phyloP scores from a whole-genome alignment of 2,797 vertebrate genomes.

The Oryzias dopingdopingensis region DNA sequence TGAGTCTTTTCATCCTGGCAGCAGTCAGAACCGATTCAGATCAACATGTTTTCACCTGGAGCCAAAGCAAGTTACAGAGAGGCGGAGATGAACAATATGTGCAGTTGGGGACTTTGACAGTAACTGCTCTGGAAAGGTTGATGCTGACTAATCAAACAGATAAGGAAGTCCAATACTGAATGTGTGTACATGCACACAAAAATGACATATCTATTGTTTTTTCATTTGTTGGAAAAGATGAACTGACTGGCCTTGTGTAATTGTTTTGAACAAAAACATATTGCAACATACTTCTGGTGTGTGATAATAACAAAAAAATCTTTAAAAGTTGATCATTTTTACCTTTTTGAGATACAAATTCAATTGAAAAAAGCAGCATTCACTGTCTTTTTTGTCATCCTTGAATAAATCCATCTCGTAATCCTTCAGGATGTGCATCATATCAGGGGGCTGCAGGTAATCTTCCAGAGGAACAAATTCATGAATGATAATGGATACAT shows the following conservation, averaged over 20 bases:
- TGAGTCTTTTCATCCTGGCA: conserved; percentile 7
- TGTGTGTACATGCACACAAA: not conserved
- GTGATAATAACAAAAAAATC: too few relatives aligned
- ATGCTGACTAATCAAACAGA: conserved; percentile 42
- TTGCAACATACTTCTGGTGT: too few relatives aligned
- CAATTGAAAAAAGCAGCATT: too few relatives aligned
- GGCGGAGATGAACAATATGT: conserved; percentile 6
- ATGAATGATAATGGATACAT: too few relatives aligned
- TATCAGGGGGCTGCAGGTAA: too few relatives aligned
- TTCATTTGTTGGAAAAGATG: conserved; percentile 13
- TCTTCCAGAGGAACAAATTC: too few relatives aligned
- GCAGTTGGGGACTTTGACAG: not conserved
- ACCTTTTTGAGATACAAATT: too few relatives aligned
- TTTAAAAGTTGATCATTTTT: too few relatives aligned
- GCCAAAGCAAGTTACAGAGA: conserved; percentile 26
- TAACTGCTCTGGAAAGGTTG: conserved; percentile 9
- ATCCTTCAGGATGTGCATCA: too few relatives aligned
- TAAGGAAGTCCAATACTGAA: conserved; percentile 31
- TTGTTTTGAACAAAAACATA: not conserved
- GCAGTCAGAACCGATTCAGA: not conserved
- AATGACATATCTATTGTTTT: conserved; percentile 5
- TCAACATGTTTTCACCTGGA: conserved; percentile 12
- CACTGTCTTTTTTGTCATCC: too few relatives aligned
- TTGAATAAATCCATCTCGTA: too few relatives aligned
- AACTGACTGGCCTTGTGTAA: conserved; percentile 1